Conservation (phyloP, 1,140 invertebrate species). For the Olivierus martensii region DNA sequence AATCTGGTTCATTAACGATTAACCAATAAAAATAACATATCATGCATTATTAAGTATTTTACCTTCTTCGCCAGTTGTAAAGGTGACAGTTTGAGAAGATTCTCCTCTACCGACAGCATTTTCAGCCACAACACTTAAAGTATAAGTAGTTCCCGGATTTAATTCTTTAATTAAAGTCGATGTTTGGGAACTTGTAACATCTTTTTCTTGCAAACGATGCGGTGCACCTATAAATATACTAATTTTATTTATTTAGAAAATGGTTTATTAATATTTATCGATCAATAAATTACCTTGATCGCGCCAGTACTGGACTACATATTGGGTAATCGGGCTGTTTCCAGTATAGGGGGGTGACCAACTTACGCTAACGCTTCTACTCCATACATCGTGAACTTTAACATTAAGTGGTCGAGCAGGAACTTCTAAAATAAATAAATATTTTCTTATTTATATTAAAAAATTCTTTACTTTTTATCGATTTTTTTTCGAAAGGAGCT, state of each 20-base stretch:
- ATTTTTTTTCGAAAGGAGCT: no score
- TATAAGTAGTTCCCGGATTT: constrained; percentile 79
- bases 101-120: constrained; percentile 86
- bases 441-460: background rate
- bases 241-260: background rate
- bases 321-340: constrained; percentile 79
- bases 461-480: no score
- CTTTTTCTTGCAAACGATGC: constrained; percentile 18
- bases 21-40: no score
- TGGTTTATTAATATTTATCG: no score
- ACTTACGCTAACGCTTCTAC: constrained; percentile 72
- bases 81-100: constrained; percentile 79
- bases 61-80: constrained; percentile 87
- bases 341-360: constrained; percentile 86
- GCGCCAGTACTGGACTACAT: constrained; percentile 84
- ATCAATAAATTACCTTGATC: constrained; percentile 45
- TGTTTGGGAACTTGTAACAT: constrained; percentile 17
- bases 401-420: constrained; percentile 82
- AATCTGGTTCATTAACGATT: no score
- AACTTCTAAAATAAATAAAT: constrained; percentile 47
- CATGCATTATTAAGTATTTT: no score
- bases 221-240: constrained; percentile 4
- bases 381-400: constrained; percentile 83
- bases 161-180: constrained; percentile 32
- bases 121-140: constrained; percentile 81